Conservation (phyloP, 2,797 vertebrate genomes). For the Discoglossus pictus region DNA sequence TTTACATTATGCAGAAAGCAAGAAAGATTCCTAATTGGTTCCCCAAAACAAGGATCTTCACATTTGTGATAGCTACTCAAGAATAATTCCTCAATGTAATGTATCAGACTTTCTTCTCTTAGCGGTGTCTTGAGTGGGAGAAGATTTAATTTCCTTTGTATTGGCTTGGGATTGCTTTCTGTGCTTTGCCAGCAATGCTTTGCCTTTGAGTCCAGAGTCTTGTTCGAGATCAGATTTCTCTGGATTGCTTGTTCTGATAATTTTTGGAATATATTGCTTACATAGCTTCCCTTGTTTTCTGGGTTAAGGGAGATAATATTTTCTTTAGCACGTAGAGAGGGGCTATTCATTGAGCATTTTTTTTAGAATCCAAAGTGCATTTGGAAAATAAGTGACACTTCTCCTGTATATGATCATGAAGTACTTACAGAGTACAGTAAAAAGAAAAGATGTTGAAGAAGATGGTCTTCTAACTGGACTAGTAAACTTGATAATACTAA, state of each 20-base stretch:
- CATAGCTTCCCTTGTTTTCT: background rate
- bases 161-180: slow-evolving; percentile 12
- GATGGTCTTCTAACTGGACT: no score
- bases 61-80: no score
- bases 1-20: slow-evolving; percentile 42
- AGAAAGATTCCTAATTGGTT: slow-evolving; percentile 37
- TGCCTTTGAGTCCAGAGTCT: slow-evolving; percentile 23
- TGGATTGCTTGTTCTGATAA: background rate
- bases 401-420: no score
- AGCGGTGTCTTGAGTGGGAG: slow-evolving; percentile 24
- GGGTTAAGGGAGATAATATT: no score
- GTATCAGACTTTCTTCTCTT: background rate
- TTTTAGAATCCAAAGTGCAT: no score
- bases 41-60: slow-evolving; percentile 40
- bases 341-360: no score
- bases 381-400: no score
- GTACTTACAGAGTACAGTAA: no score
- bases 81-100: slow-evolving; percentile 20
- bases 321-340: no score
- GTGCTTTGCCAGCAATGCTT: slow-evolving; percentile 21
- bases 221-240: background rate
- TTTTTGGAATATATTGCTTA: background rate
- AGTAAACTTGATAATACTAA: no score
- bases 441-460: no score
- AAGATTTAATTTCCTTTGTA: slow-evolving; percentile 34